Base-by-base conservation (phyloP, 2,113 vertebrate genomes). In the Labeo catla region DNA sequence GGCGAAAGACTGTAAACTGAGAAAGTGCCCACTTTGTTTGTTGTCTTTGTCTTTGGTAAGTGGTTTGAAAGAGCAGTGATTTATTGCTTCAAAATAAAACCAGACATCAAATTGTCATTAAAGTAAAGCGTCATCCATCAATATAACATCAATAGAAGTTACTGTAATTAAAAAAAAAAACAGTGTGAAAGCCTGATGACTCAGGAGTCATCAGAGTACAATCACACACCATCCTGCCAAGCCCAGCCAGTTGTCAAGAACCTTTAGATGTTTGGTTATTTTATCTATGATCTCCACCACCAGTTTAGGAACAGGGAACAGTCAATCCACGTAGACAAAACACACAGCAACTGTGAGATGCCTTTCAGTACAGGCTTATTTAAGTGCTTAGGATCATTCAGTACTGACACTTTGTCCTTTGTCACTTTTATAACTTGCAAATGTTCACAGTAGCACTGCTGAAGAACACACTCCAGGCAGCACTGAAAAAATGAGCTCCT, bases 371-470 rank as follows among this genome's bases (percentile, higher is more conserved):
- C 34, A 43, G 54, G 54, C 65, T 50, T 76, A 61, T 43, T n/a
- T 45, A 54, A 43, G 84, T 28, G 19, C 78, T 76, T 43, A 47
- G 57, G 83, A 80, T 79, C 73, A 77, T 47, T 54, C 57, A 65
- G 45, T 74, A 72, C 57, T 45, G 28, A 80, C 23, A 76, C 70
- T 73, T 45, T 65, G 52, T 78, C 54, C 54, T 45, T 76, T 57
- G 39, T 57, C 43, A 74, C 52, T 76, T 68, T 4, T 47, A n/a
- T 81, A 73, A 80, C 79, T 81, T 54, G 36, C 28, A 86, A 68
- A 77, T 77, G 63, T 84, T 87, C 85, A 85, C 57, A 39, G 36
- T 23, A 70, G 65, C 19, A 66, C 11, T 81, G 78, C 47, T 78
- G 50, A 76, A 54, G 57, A 78, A n/a, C 49, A 65, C 68, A 45